A percentile compares a stretch with the other conserved stretches of the same genome.
phyloP scores from a whole-genome alignment of 1,140 invertebrate species.

The Chelonus insularis region DNA sequence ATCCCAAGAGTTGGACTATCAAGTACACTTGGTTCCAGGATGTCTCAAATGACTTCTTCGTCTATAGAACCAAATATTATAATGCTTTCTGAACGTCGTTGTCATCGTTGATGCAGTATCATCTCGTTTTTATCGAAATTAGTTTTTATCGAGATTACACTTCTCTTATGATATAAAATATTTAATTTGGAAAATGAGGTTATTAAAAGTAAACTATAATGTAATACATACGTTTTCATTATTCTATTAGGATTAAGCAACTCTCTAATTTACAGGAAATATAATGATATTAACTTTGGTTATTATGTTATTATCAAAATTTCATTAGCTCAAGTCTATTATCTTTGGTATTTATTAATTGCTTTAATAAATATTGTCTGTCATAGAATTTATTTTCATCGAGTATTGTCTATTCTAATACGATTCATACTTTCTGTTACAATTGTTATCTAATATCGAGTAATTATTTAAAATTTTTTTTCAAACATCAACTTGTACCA shows the following conservation, averaged over 20 bases:
- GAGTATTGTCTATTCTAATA: too few species aligned
- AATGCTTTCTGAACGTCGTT: background rate
- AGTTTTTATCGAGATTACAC: too few species aligned
- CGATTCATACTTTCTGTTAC: too few species aligned
- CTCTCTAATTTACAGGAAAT: constrained; percentile 1
- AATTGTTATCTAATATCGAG: too few species aligned
- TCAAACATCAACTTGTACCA: too few species aligned
- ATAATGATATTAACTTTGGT: constrained; percentile 34
- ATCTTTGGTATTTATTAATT: constrained; percentile 19
- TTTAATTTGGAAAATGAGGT: too few species aligned
- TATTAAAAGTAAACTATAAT: background rate
- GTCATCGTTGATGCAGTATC: background rate
- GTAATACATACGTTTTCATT: background rate
- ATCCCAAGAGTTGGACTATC: constrained; percentile 21
- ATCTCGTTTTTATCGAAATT: background rate
- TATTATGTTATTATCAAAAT: constrained; percentile 34
- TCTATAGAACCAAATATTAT: background rate
- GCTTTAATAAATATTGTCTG: too few species aligned
- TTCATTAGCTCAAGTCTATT: constrained; percentile 43
- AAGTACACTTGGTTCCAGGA: constrained; percentile 16
- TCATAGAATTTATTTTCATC: too few species aligned
- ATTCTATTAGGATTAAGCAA: constrained; percentile 32
- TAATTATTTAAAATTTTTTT: too few species aligned
- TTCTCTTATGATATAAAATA: too few species aligned
- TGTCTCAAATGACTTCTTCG: constrained; percentile 11